Evolutionary conservation across 2,113 vertebrate species (phyloP).

Genomic region (Crotalus helleri): DNA sequence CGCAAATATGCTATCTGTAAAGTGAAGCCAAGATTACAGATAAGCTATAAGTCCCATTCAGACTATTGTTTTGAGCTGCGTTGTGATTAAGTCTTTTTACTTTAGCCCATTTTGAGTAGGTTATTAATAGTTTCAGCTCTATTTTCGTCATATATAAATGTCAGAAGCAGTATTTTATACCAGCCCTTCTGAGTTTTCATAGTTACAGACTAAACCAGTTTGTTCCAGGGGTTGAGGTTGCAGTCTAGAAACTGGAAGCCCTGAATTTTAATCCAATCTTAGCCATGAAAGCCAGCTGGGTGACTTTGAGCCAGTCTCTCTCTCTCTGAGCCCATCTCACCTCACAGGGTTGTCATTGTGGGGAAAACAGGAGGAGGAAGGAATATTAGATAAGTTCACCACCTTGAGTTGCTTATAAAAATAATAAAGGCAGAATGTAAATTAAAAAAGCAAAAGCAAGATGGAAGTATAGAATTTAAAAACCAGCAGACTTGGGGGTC

Average conservation of each 20-base stretch:
- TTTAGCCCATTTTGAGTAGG: neutral
- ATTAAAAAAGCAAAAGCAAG: neutral
- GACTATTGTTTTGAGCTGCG: neutral
- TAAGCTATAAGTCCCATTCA: neutral
- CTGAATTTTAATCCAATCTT: neutral
- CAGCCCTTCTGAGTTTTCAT: neutral
- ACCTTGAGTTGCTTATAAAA: neutral
- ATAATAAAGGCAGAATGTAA: neutral
- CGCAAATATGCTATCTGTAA: slow-evolving; percentile 90
- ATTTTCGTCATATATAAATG: neutral
- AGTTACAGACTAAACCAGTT: neutral
- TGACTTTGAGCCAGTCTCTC: neutral
- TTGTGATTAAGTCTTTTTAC: neutral
- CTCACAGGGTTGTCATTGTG: neutral
- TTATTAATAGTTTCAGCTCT: neutral
- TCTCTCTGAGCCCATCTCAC: neutral
- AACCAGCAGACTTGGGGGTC: neutral
- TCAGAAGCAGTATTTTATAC: neutral
- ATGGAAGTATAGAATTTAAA: neutral
- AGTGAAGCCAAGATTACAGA: slow-evolving; percentile 45
- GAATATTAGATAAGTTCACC: neutral
- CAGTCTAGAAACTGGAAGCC: neutral
- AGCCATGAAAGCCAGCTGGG: neutral
- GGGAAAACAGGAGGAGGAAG: neutral
- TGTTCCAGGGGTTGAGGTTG: neutral